phyloP scores from a whole-genome alignment of 2,888 invertebrate genomes.

The Cephonodes hylas region DNA sequence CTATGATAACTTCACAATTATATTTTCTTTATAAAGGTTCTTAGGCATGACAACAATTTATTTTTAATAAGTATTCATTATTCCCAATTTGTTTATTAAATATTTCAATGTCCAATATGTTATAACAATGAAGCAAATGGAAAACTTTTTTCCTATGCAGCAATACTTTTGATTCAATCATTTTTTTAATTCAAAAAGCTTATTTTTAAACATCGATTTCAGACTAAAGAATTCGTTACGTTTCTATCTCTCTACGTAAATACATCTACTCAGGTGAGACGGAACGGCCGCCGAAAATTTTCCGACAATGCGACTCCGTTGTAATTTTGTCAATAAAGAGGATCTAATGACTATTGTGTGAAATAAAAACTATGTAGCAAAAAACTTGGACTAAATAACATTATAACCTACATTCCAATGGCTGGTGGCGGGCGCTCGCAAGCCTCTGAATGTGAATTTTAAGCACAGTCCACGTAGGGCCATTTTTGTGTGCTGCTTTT shows the following conservation, averaged over 20 bases:
- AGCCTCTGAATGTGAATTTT: slow-evolving; percentile 73
- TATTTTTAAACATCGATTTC: too few relatives aligned
- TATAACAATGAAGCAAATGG: too few relatives aligned
- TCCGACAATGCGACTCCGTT: background rate
- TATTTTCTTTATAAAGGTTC: too few relatives aligned
- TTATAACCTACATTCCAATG: slow-evolving; percentile 78
- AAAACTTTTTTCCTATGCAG: too few relatives aligned
- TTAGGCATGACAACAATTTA: too few relatives aligned
- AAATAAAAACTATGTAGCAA: slow-evolving; percentile 72
- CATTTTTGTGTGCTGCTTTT: slow-evolving; percentile 74
- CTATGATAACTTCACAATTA: too few relatives aligned
- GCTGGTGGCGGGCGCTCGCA: slow-evolving; percentile 55
- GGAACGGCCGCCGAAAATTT: background rate
- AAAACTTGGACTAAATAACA: slow-evolving; percentile 75
- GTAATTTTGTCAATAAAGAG: slow-evolving; percentile 63
- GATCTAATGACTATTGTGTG: slow-evolving; percentile 62
- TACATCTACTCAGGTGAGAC: too few relatives aligned
- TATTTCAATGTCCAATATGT: too few relatives aligned
- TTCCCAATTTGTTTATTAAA: background rate
- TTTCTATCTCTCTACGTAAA: too few relatives aligned
- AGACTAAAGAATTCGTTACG: too few relatives aligned
- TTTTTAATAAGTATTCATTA: background rate
- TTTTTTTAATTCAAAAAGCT: too few relatives aligned
- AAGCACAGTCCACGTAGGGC: slow-evolving; percentile 67
- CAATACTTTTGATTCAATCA: too few relatives aligned